These are phyloP conservation scores for Agonopterix heracliana DNA, from an alignment of 2,888 invertebrate species.

Conservation along the genomic window DNA sequence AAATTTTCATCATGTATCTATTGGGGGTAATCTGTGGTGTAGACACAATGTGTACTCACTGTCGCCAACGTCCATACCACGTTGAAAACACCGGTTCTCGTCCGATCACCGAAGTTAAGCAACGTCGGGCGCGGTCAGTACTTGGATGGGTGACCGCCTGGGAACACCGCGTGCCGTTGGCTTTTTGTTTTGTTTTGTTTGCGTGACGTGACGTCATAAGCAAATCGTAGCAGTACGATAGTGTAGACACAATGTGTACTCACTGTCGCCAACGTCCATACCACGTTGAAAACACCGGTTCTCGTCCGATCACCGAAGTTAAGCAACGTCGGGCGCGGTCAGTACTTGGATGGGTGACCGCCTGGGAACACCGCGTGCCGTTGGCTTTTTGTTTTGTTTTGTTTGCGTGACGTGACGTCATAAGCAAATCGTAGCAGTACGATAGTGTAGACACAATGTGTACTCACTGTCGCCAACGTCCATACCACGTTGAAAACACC, in stretches of 20 bases:
- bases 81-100: slow-evolving; percentile 69
- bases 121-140: slow-evolving; percentile 69
- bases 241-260: no score
- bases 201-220: no score
- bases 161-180: slow-evolving; percentile 61
- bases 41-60: no score
- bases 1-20: no score
- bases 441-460: no score
- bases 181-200: slow-evolving; percentile 29
- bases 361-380: slow-evolving; percentile 62
- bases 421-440: no score
- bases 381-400: slow-evolving; percentile 40
- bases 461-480: slow-evolving; percentile 43
- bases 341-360: slow-evolving; percentile 72
- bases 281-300: slow-evolving; percentile 67
- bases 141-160: slow-evolving; percentile 71
- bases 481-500: slow-evolving; percentile 66
- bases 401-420: no score
- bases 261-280: slow-evolving; percentile 49
- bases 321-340: slow-evolving; percentile 68
- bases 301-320: slow-evolving; percentile 73
- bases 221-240: no score
- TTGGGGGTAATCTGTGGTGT: no score
- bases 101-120: slow-evolving; percentile 73
- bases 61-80: slow-evolving; percentile 55